Evolutionary conservation across 1,140 invertebrate species (phyloP).

Genomic region (Eupristina koningsbergeri): DNA sequence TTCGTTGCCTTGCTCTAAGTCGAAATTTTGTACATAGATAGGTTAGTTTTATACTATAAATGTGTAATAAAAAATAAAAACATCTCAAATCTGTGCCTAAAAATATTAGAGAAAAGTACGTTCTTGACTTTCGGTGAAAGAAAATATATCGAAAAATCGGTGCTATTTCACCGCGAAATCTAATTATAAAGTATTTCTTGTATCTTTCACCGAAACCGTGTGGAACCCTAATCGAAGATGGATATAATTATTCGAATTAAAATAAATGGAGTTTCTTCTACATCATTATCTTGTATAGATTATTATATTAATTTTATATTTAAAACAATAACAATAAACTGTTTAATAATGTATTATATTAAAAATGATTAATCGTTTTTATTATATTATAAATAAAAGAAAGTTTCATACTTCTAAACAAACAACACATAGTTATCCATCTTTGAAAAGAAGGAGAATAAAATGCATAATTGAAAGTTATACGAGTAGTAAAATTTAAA

Average conservation of each 20-base stretch:
- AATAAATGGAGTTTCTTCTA: neutral
- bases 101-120: conserved; percentile 25
- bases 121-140: neutral
- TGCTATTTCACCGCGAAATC: conserved; percentile 29
- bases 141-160: conserved; percentile 12
- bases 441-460: neutral
- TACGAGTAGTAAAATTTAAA: neutral
- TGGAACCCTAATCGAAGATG: conserved; percentile 21
- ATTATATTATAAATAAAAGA: neutral
- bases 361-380: too few species aligned
- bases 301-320: neutral
- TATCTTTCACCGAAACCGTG: neutral
- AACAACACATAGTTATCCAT: conserved; percentile 11
- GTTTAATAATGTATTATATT: neutral
- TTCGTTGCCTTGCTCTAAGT: conserved; percentile 30
- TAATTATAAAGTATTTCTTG: conserved; percentile 18
- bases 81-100: conserved; percentile 48
- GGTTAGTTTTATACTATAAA: conserved; percentile 65
- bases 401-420: neutral
- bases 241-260: conserved; percentile 12
- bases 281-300: conserved; percentile 5
- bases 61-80: conserved; percentile 42
- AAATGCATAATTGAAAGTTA: neutral
- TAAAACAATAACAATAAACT: neutral
- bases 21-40: conserved; percentile 65